Conservation (phyloP, 1,140 invertebrate species). For the Bombus superbus region DNA sequence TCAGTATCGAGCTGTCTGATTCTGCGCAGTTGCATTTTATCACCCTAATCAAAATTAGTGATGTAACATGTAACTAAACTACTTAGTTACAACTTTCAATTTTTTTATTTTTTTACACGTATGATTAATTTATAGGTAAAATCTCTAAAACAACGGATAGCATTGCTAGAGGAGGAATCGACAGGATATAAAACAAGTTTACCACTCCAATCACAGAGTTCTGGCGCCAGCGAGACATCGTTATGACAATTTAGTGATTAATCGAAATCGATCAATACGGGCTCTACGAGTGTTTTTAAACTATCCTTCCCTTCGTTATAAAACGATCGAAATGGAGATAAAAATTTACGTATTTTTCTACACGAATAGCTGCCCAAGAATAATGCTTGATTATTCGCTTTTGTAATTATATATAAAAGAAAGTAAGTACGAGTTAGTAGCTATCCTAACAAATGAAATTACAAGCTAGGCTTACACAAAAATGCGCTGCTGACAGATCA, state of each 20-base stretch:
- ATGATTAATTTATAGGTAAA: conserved; percentile 68
- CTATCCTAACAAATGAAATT: conserved; percentile 59
- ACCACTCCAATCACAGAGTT: conserved; percentile 76
- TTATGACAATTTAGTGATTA: conserved; percentile 75
- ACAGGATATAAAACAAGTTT: conserved; percentile 70
- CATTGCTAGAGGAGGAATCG: conserved; percentile 72
- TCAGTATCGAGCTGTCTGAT: neutral
- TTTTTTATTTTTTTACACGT: conserved; percentile 10
- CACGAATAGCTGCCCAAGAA: conserved; percentile 58
- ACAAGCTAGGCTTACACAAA: conserved; percentile 55
- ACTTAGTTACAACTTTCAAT: neutral
- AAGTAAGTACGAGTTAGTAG: conserved; percentile 41
- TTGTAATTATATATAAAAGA: conserved; percentile 60
- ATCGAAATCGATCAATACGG: conserved; percentile 35
- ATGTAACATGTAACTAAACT: neutral
- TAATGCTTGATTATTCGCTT: conserved; percentile 64
- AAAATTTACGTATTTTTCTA: conserved; percentile 76
- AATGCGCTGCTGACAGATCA: conserved; percentile 50
- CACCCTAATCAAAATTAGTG: neutral
- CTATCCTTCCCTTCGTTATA: conserved; percentile 46
- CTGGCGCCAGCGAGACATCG: conserved; percentile 76
- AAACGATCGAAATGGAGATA: conserved; percentile 54
- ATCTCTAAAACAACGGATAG: conserved; percentile 73
- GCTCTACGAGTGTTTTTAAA: conserved; percentile 55
- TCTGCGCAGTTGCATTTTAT: neutral